Evolutionary conservation across 1,140 invertebrate genomes (phyloP).

Genomic region (Zaprionus taronus): DNA sequence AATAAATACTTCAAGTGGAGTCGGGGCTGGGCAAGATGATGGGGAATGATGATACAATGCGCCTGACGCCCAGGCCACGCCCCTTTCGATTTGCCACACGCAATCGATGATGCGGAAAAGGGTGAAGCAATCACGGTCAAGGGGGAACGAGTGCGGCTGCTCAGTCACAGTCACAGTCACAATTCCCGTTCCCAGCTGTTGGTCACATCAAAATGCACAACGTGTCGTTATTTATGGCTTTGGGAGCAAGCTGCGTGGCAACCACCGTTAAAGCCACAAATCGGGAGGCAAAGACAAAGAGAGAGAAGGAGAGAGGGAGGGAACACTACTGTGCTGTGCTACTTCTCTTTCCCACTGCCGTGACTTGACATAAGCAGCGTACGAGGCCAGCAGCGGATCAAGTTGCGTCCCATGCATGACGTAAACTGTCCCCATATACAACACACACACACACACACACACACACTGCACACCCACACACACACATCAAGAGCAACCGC

Average conservation of each 20-base stretch:
- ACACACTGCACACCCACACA: background rate
- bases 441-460: constrained; percentile 19
- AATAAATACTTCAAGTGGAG: constrained; percentile 37
- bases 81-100: background rate
- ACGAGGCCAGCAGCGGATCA: constrained; percentile 30
- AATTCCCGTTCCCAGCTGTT: constrained; percentile 34
- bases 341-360: background rate
- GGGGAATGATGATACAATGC: constrained; percentile 26
- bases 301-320: background rate
- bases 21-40: constrained; percentile 29
- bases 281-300: constrained; percentile 8
- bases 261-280: constrained; percentile 41
- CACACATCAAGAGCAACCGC: background rate
- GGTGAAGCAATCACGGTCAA: constrained; percentile 50
- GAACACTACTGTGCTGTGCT: background rate
- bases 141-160: background rate
- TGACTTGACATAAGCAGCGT: constrained; percentile 38
- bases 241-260: constrained; percentile 29
- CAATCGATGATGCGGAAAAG: constrained; percentile 74
- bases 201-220: constrained; percentile 75
- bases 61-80: background rate
- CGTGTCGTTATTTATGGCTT: constrained; percentile 75
- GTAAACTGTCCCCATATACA: constrained; percentile 23
- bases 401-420: constrained; percentile 34
- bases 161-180: constrained; percentile 23